Evolutionary conservation across 2,888 invertebrate species (phyloP), one percentile per base, ranked within the genome.

Genomic region (Cerastoderma edule): DNA sequence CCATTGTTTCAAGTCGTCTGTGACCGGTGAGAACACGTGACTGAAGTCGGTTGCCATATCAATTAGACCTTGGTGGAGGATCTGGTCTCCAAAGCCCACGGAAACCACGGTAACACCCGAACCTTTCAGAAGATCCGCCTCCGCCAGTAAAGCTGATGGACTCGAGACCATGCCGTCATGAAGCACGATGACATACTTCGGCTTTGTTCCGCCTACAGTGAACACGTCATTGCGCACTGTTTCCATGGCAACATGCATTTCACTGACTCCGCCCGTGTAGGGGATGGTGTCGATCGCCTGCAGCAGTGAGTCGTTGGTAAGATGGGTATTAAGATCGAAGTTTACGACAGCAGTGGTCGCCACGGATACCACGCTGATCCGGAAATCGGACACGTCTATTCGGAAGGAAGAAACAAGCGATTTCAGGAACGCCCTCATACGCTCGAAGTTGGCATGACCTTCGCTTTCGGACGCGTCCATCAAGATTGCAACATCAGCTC

Each of bases 1-100:
- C 56, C 56, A 56, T 13, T 56, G 13, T 30, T 56, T 56, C 32
- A 56, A 32, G 27, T 56, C 56, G 2, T 56, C 56, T 56, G 56
- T 56, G 10, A 8, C 6, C n/a, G 30, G 32, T 30, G 56, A 56
- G 32, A 56, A 56, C 27, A 56, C 56, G 27, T 56, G 32, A 10
- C 10, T 32, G 56, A 32, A n/a, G 19, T 27, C 27, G 5, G 27
- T 27, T 1, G 56, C 30, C 28, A 10, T 30, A 27, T 56, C 56
- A 1, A 56, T 56, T 2, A 56, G 56, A 10, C 56, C 56, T 19
- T 56, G 56, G 2, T 56, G 56, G 19, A 56, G 56, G 10, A 56
- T n/a, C 32, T 56, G 56, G 10, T 6, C n/a, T 2, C 56, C 56
- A 56, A 56, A 56, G 5, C 56, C 56, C 10, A 56, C 56, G 32